These are phyloP conservation scores for Sycophila sp. DNA, from an alignment of 1,140 invertebrate genomes.

Conservation along the genomic window DNA sequence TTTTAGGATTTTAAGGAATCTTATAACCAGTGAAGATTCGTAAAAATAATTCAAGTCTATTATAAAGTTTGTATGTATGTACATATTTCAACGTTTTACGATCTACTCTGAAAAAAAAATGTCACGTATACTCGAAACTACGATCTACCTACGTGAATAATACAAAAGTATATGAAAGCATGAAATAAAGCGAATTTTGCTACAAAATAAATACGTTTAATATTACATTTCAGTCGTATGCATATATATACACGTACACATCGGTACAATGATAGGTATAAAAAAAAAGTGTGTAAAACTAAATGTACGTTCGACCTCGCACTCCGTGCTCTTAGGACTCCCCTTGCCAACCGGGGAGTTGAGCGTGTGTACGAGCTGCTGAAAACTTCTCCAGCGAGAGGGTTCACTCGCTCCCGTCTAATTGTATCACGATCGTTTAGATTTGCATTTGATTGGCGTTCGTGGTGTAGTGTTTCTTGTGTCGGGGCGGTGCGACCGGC, in stretches of 20 bases:
- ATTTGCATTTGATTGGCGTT: slow-evolving; percentile 29
- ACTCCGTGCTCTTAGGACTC: not conserved
- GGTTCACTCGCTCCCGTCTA: too few relatives aligned
- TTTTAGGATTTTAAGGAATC: slow-evolving; percentile 16
- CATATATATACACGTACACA: slow-evolving; percentile 27
- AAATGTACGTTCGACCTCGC: slow-evolving; percentile 6
- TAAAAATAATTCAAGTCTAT: slow-evolving; percentile 11
- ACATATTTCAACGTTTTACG: slow-evolving; percentile 17
- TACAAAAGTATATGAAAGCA: slow-evolving; percentile 18
- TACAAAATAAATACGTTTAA: slow-evolving; percentile 57
- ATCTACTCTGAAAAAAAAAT: slow-evolving; percentile 12
- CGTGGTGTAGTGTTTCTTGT: slow-evolving; percentile 56
- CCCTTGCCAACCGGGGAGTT: slow-evolving; percentile 1
- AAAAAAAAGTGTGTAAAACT: slow-evolving; percentile 7
- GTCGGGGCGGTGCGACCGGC: slow-evolving; percentile 65
- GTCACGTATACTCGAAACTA: slow-evolving; percentile 17
- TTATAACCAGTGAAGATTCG: slow-evolving; percentile 5
- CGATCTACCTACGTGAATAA: slow-evolving; percentile 14
- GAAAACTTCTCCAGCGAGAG: not conserved
- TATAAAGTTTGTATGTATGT: slow-evolving; percentile 33
- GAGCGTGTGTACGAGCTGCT: not conserved
- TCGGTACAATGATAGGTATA: slow-evolving; percentile 17
- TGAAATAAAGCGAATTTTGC: slow-evolving; percentile 33
- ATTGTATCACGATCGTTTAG: slow-evolving; percentile 19
- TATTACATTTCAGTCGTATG: slow-evolving; percentile 44